phyloP scores from a whole-genome alignment of 64 coral and sea anemone species.

The Stichodactyla mertensii region DNA sequence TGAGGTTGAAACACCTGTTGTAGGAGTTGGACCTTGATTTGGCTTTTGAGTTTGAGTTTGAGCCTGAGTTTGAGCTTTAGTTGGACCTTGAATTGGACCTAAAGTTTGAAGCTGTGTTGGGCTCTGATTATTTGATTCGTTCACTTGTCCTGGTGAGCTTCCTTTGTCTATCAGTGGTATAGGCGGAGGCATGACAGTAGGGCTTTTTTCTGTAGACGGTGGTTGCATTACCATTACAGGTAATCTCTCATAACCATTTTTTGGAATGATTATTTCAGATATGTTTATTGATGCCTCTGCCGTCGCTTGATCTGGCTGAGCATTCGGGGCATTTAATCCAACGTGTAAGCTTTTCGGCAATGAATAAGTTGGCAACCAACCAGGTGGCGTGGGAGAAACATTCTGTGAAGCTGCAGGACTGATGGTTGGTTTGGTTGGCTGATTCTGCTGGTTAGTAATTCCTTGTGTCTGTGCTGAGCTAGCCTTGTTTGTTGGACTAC shows the following conservation, averaged over 20 bases:
- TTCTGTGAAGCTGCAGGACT: neutral
- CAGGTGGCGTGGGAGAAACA: neutral
- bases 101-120: neutral
- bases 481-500: neutral
- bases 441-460: neutral
- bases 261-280: slow-evolving; percentile 11
- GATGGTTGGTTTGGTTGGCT: neutral
- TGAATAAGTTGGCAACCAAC: slow-evolving; percentile 18
- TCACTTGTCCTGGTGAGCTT: neutral
- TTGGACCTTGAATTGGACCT: neutral
- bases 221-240: slow-evolving; percentile 7
- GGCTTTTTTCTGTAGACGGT: neutral
- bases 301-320: neutral
- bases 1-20: neutral
- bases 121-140: neutral
- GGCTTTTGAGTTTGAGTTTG: neutral
- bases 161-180: slow-evolving; percentile 24
- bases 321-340: neutral
- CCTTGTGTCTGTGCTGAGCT: neutral
- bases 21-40: neutral
- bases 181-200: neutral
- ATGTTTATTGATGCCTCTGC: slow-evolving; percentile 26
- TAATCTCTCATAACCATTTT: neutral
- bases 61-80: neutral
- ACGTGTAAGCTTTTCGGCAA: neutral